A percentile compares a stretch with the other conserved stretches of the same genome.
These are phyloP conservation scores for Drosophila mettleri DNA, from an alignment of 2,888 invertebrate genomes.

Conservation along the genomic window DNA sequence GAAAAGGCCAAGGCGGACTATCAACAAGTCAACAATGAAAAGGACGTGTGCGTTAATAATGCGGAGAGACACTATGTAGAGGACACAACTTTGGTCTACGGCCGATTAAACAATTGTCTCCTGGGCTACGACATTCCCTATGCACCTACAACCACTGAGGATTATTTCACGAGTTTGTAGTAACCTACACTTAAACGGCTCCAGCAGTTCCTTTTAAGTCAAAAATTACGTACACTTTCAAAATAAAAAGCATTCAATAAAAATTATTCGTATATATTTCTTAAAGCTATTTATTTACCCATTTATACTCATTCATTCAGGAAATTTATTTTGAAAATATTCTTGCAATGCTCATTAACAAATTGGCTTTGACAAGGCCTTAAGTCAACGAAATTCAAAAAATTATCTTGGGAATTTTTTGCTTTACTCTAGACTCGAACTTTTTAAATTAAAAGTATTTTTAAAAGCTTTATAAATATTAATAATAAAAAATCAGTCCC, in stretches of 20 bases:
- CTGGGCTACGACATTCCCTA: not conserved
- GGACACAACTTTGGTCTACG: conserved; percentile 37
- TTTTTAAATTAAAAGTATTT: not conserved
- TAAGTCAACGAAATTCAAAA: not conserved
- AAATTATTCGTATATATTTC: not conserved
- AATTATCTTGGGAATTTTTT: no score
- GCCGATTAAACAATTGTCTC: conserved; percentile 45
- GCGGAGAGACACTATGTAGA: conserved; percentile 52
- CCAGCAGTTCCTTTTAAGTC: not conserved
- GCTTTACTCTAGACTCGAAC: no score
- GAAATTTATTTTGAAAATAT: not conserved
- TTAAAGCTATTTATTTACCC: not conserved
- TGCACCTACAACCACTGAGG: not conserved
- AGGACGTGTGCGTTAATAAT: conserved; percentile 22
- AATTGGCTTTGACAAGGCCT: not conserved
- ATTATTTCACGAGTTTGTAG: not conserved
- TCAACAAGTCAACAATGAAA: not conserved
- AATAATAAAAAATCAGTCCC: no score
- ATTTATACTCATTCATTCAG: not conserved
- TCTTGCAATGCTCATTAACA: no score
- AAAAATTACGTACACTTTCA: not conserved
- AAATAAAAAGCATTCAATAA: not conserved
- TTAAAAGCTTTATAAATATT: no score
- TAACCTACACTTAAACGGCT: no score
- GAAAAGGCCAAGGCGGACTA: conserved; percentile 24